Conservation (phyloP, 2,797 vertebrate genomes). For the Danio kyathit region DNA sequence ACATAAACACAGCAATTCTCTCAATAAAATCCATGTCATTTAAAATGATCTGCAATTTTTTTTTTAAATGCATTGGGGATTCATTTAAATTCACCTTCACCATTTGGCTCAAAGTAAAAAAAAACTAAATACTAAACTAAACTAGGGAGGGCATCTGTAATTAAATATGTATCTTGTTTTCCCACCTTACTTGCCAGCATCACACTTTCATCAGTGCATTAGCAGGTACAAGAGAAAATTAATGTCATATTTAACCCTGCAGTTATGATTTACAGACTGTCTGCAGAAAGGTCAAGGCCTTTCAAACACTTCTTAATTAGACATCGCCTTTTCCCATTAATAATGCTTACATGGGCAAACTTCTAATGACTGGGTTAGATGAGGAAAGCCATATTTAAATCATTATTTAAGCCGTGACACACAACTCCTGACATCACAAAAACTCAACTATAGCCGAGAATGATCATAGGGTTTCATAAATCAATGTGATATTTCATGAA, state of each 20-base stretch:
- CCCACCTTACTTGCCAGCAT: constrained; percentile 22
- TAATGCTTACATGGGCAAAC: constrained; percentile 48
- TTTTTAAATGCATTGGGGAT: constrained; percentile 1
- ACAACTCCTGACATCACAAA: constrained; percentile 25
- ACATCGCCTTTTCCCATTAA: constrained; percentile 25
- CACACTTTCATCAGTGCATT: constrained; percentile 26
- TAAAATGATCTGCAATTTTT: background rate
- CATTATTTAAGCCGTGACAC: constrained; percentile 16
- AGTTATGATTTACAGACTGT: constrained; percentile 38
- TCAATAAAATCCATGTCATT: too few species aligned
- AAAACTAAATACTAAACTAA: too few species aligned
- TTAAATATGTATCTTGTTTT: constrained; percentile 44
- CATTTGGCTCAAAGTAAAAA: background rate
- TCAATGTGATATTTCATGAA: background rate
- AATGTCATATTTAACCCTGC: constrained; percentile 38
- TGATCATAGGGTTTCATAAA: constrained; percentile 17
- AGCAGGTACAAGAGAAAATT: constrained; percentile 37
- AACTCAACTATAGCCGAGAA: background rate
- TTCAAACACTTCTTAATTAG: constrained; percentile 57
- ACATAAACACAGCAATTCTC: too few species aligned
- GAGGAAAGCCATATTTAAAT: constrained; percentile 55
- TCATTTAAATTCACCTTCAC: constrained; percentile 7
- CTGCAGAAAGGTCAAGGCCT: constrained; percentile 55
- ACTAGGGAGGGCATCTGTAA: background rate
- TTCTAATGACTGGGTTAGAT: constrained; percentile 40